Percentiles rank a stretch among this genome's conserved stretches.
Evolutionary conservation across 1,140 invertebrate species (phyloP).

Genomic region (Dendroctonus ponderosae): DNA sequence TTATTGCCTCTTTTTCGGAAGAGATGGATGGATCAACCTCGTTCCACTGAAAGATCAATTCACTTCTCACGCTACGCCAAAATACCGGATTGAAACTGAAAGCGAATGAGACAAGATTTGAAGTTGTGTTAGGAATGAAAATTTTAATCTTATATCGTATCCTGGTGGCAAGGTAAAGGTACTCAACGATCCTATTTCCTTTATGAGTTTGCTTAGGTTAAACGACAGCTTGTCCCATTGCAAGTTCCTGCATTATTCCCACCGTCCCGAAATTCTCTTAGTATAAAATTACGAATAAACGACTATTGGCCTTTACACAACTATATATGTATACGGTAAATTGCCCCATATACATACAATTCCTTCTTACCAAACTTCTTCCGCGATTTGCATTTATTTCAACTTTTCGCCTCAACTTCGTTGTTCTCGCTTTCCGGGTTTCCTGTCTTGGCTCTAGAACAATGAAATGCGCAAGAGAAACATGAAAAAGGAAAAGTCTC

Average conservation of each 20-base stretch:
- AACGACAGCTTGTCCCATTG: slow-evolving; percentile 3
- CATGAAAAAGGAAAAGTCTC: too few relatives aligned
- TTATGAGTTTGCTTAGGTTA: slow-evolving; percentile 20
- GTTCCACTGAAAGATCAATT: too few relatives aligned
- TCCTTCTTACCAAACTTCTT: slow-evolving; percentile 1
- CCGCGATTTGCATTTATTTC: slow-evolving; percentile 3
- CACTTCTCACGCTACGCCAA: too few relatives aligned
- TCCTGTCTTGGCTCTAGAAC: slow-evolving; percentile 9
- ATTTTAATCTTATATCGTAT: too few relatives aligned
- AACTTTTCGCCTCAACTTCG: background rate
- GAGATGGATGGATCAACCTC: too few relatives aligned
- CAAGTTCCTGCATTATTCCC: slow-evolving; percentile 14
- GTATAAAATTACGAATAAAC: slow-evolving; percentile 13
- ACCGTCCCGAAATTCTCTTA: background rate
- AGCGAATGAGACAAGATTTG: too few relatives aligned
- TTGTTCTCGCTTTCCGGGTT: background rate
- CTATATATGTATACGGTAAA: slow-evolving; percentile 7
- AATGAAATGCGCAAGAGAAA: slow-evolving; percentile 2
- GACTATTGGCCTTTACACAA: slow-evolving; percentile 6
- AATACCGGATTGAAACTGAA: too few relatives aligned
- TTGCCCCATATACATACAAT: background rate
- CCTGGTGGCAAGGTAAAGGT: too few relatives aligned
- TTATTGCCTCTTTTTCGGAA: too few relatives aligned
- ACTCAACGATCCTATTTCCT: slow-evolving; percentile 9
- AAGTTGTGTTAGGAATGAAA: too few relatives aligned